Evolutionary conservation across 2,113 vertebrate genomes (phyloP), one percentile per base, ranked within the genome.

Genomic region (Larimichthys crocea): DNA sequence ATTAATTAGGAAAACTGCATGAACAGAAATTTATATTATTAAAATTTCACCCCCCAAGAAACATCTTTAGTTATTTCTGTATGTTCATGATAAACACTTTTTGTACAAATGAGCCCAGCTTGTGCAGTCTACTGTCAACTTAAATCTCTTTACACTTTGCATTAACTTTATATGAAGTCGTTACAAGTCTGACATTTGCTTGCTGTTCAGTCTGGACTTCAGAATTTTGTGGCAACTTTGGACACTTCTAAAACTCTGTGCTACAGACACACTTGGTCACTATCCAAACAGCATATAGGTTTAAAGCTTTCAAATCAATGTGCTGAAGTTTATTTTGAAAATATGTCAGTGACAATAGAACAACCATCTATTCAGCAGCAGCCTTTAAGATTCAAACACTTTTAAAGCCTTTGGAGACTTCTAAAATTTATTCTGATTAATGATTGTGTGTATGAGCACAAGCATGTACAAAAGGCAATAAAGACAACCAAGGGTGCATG

Each of bases 401-500:
- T 75, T 66, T 15, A 76, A 77, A 76, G 2, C 24, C 59, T 87
- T 79, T 69, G 40, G 78, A 76, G 64, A 70, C 31, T 31, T 57
- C 56, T 7, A 76, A 62, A 71, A 67, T 10, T 2, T 2, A 83
- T 80, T 74, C 63, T 68, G 76, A 85, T 65, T 77, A 49, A 78
- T 82, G 64, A 20, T 63, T 48, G 22, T 81, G 79, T 86, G 80
- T 50, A 68, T 52, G 72, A 81, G 82, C 55, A 69, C 71, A 84
- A 74, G 64, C 79, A 79, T 63, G 74, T 82, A 80, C 66, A 76
- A 80, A 60, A 85, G 67, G 52, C 40, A 84, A 72, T 90, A 80
- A 90, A 83, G 76, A 80, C 66, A 60, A 83, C 46, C 31, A 49
- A n/a, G 55, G 24, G 74, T 46, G 29, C 31, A 66, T 26, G 59